Conservation (phyloP, 2,888 invertebrate species). For the Eutolmus rufibarbis region DNA sequence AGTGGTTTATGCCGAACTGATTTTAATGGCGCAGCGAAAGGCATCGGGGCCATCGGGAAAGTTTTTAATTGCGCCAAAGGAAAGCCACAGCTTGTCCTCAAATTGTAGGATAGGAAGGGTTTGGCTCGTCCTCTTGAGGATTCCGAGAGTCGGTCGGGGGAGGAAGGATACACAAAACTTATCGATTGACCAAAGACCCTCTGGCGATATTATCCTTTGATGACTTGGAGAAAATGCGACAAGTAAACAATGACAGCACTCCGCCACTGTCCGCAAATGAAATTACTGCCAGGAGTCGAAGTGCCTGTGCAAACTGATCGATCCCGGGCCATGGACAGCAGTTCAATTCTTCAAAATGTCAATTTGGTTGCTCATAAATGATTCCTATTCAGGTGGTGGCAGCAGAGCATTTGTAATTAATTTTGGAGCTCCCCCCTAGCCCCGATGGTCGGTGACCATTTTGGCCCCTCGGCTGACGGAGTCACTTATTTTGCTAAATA, state of each 20-base stretch:
- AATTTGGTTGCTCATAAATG: constrained; percentile 14
- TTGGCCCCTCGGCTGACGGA: neutral
- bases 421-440: neutral
- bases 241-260: neutral
- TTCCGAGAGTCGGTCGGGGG: neutral
- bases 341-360: constrained; percentile 28
- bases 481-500: neutral
- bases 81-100: neutral
- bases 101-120: neutral
- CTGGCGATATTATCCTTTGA: neutral
- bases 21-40: neutral
- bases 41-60: neutral
- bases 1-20: neutral
- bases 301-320: neutral
- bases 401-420: constrained; percentile 1
- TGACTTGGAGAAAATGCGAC: neutral
- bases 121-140: neutral
- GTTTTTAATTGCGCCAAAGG: neutral
- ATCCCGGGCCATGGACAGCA: neutral
- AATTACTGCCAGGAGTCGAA: neutral
- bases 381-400: neutral
- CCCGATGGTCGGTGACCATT: neutral
- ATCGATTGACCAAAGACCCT: neutral
- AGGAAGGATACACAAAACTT: neutral
- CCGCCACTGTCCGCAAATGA: neutral